phyloP scores from a whole-genome alignment of 2,797 vertebrate genomes.

The Sebastes aleutianus region DNA sequence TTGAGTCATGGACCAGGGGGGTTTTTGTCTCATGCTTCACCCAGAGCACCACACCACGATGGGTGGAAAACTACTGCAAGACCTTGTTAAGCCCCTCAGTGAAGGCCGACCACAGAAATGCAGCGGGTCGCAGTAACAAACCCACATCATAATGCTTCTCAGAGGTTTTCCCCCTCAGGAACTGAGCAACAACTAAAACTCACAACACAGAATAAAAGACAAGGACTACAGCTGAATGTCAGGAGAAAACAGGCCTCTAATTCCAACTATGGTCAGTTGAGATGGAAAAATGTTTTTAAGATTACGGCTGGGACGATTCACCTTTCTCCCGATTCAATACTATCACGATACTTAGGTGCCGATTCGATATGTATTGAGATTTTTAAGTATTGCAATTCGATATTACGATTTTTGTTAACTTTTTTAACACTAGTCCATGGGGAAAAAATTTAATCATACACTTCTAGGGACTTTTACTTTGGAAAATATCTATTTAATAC shows the following conservation, averaged over 20 bases:
- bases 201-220: background rate
- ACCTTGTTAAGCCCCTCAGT: slow-evolving; percentile 16
- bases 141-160: slow-evolving; percentile 24
- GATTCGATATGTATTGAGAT: no score
- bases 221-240: no score
- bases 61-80: slow-evolving; percentile 56
- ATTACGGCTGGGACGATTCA: fast-evolving
- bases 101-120: slow-evolving; percentile 51
- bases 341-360: no score
- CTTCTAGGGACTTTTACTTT: no score
- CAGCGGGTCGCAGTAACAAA: slow-evolving; percentile 33
- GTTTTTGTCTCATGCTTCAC: slow-evolving; percentile 43
- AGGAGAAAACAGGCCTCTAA: no score
- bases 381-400: fast-evolving
- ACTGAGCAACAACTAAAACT: slow-evolving; percentile 7
- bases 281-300: no score
- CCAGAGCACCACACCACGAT: slow-evolving; percentile 6
- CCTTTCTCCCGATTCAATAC: no score
- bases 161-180: slow-evolving; percentile 12
- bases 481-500: no score
- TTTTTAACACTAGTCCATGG: no score
- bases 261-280: no score
- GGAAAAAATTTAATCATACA: no score
- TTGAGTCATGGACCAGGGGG: slow-evolving; percentile 38
- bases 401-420: no score